Evolutionary conservation across 2,113 vertebrate species (phyloP).

Genomic region (Hypanus sabinus): DNA sequence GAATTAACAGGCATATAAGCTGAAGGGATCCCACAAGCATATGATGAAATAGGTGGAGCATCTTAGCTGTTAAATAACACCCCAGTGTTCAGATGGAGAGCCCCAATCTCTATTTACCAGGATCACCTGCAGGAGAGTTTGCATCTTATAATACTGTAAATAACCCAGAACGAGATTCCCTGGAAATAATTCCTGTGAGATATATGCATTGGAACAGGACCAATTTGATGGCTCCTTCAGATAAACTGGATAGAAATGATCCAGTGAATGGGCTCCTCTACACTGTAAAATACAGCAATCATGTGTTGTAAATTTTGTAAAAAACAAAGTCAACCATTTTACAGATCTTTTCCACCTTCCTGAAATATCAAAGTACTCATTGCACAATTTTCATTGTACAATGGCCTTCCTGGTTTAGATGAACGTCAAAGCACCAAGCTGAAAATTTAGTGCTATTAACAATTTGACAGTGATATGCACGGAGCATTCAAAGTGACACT

Average conservation of each 20-base stretch:
- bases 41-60: not conserved
- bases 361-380: too few relatives aligned
- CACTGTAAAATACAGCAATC: not conserved
- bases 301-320: not conserved
- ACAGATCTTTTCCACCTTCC: not conserved
- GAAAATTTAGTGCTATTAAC: not conserved
- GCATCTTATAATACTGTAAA: not conserved
- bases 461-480: not conserved
- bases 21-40: not conserved
- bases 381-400: not conserved
- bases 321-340: not conserved
- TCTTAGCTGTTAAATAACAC: not conserved
- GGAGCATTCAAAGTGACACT: too few relatives aligned
- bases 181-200: not conserved
- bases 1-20: not conserved
- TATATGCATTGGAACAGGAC: not conserved
- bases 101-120: not conserved
- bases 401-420: not conserved
- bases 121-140: not conserved
- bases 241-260: not conserved
- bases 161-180: too few relatives aligned
- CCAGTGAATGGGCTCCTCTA: not conserved
- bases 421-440: too few relatives aligned
- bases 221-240: not conserved
- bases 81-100: not conserved